These are phyloP conservation scores for Bufo bufo DNA, from an alignment of 2,113 vertebrate species.

Conservation along the genomic window DNA sequence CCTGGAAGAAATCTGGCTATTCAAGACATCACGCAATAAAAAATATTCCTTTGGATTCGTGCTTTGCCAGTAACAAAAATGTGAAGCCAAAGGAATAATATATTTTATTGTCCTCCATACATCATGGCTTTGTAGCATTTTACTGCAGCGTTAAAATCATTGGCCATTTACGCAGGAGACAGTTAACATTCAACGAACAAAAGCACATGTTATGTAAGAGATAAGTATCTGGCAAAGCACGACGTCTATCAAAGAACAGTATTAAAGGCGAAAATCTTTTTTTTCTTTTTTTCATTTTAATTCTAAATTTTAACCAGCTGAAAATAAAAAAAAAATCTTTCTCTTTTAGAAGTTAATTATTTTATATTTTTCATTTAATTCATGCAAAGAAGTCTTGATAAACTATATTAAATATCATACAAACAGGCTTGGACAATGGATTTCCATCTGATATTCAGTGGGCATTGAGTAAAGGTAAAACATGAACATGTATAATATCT, in stretches of 20 bases:
- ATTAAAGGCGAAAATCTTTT: not conserved
- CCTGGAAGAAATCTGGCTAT: slow-evolving; percentile 37
- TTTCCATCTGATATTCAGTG: too few species aligned
- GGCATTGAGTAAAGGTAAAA: too few species aligned
- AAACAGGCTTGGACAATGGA: too few species aligned
- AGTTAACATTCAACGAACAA: not conserved
- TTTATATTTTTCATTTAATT: not conserved
- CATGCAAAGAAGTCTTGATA: too few species aligned
- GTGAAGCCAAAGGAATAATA: slow-evolving; percentile 22
- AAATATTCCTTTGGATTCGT: slow-evolving; percentile 30
- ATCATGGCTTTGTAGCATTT: slow-evolving; percentile 31
- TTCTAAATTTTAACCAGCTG: not conserved
- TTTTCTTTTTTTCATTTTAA: too few species aligned
- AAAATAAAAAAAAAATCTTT: not conserved
- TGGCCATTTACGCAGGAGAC: not conserved
- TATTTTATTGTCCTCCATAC: slow-evolving; percentile 17
- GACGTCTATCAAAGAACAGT: not conserved
- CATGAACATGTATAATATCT: too few species aligned
- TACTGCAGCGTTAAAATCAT: not conserved
- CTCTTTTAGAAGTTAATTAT: not conserved
- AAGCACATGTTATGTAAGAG: not conserved
- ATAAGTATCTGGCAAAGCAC: not conserved
- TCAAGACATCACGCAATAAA: slow-evolving; percentile 34
- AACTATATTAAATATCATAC: too few species aligned
- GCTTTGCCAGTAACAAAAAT: slow-evolving; percentile 47